Evolutionary conservation across 2,113 vertebrate species (phyloP), one percentile per base, ranked within the genome.

Genomic region (Xyliphius kryptos): DNA sequence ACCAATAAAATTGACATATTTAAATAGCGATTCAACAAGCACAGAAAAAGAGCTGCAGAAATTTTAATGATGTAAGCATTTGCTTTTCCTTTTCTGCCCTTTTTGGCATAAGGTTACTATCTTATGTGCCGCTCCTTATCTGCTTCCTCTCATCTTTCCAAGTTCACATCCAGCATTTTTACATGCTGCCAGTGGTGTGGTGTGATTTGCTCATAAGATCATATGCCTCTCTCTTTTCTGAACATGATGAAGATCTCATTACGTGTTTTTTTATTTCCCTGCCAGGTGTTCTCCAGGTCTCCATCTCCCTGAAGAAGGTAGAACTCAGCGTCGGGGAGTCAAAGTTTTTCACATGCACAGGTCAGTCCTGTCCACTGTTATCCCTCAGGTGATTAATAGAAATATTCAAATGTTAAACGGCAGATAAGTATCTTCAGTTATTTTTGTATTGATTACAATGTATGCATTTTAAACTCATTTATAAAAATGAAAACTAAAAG

Each of bases 291-390:
- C 89, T 97, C 77, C 95, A 98, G 85, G 95, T 97, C 79, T 91
- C 95, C 70, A 98, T 97, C 87, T 96, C 95, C 59, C 87, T 98
- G 79, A 95, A 89, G 81, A 98, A 97, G 88, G 95, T 96, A 80
- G 94, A 98, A 79, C 87, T 98, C 69, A 98, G 95, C 63, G 95
- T 98, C 22, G 94, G 94, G 36, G 94, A 97, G 83, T 98, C 95
- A 66, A 98, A 98, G 83, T 98, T 97, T 87, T 97, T 98, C 89
- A 98, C 91, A 66, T 98, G 95, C 73, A 97, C 94, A 90, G 94
- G 94, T 97, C 57, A 66, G 71, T n/a, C n/a, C n/a, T n/a, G n/a
- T n/a, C n/a, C n/a, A 16, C 22, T 36, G 11, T 21, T 48, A 21
- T 53, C 22, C 16, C 1, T 21, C 2, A 1, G 17, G 6, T 15